A percentile compares a stretch with the other conserved stretches of the same genome.
Conservation (phyloP, 2,888 invertebrate species). For the Apamea monoglypha region DNA sequence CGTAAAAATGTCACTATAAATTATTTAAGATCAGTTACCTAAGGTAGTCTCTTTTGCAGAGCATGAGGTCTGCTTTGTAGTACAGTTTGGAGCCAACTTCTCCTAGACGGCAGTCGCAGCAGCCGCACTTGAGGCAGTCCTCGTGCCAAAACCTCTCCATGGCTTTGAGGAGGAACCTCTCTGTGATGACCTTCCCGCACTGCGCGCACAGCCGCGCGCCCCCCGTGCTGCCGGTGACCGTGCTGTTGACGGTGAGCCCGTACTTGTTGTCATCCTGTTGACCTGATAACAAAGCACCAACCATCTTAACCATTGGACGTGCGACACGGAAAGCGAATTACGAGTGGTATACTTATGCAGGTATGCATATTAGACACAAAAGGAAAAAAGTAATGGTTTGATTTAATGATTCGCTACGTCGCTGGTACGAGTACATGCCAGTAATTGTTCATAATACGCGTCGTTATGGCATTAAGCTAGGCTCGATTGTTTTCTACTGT, state of each 20-base stretch:
- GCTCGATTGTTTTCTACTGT: constrained; percentile 86
- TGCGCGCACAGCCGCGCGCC: constrained; percentile 94
- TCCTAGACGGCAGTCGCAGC: constrained; percentile 97
- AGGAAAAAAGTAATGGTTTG: constrained; percentile 57
- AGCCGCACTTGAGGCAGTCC: constrained; percentile 97
- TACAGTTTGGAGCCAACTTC: constrained; percentile 97
- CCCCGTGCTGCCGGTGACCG: constrained; percentile 79
- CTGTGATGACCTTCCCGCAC: constrained; percentile 96
- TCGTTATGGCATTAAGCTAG: constrained; percentile 82
- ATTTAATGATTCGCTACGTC: constrained; percentile 59
- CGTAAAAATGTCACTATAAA: constrained; percentile 52
- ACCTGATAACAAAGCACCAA: constrained; percentile 73
- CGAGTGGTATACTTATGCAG: constrained; percentile 24
- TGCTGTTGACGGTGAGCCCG: constrained; percentile 76
- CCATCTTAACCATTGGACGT: constrained; percentile 8
- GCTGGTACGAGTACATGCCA: constrained; percentile 69
- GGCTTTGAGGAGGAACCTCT: constrained; percentile 95
- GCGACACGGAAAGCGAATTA: constrained; percentile 42
- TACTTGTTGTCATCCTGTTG: constrained; percentile 88
- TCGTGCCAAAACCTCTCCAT: constrained; percentile 98
- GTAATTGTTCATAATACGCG: constrained; percentile 83
- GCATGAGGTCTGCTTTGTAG: constrained; percentile 97
- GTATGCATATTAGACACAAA: constrained; percentile 49
- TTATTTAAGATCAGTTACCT: constrained; percentile 89
- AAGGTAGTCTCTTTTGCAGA: constrained; percentile 97